Percentiles rank a stretch among this genome's conserved stretches.
Conservation (phyloP, 2,888 invertebrate species). For the Phoenoteleia sp. region DNA sequence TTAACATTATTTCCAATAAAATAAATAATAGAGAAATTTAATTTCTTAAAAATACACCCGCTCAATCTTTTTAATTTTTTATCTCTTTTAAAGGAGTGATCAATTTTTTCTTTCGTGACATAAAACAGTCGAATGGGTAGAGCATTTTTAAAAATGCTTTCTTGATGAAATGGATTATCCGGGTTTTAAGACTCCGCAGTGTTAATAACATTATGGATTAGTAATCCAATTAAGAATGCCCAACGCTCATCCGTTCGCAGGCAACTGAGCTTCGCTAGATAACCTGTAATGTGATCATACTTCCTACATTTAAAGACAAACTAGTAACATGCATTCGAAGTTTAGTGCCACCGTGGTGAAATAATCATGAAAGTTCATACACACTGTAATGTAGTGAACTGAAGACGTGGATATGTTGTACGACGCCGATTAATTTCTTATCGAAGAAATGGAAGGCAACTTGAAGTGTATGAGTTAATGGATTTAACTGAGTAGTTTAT, state of each 20-base stretch:
- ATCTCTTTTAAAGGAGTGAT: background rate
- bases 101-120: background rate
- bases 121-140: background rate
- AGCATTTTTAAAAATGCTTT: slow-evolving; percentile 14
- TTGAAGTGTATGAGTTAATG: background rate
- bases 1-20: too few species aligned
- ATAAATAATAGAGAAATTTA: too few species aligned
- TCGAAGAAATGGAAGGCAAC: slow-evolving; percentile 20
- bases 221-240: slow-evolving; percentile 46
- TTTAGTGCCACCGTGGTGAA: slow-evolving; percentile 19
- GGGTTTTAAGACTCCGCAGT: slow-evolving; percentile 22
- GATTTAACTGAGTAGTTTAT: slow-evolving; percentile 7
- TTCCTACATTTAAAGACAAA: slow-evolving; percentile 50
- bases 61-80: too few species aligned
- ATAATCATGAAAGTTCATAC: slow-evolving; percentile 26
- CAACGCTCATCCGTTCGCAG: slow-evolving; percentile 38
- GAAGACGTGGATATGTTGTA: slow-evolving; percentile 34
- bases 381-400: slow-evolving; percentile 38
- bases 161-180: slow-evolving; percentile 33
- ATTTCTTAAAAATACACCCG: too few species aligned
- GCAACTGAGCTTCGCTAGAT: slow-evolving; percentile 32
- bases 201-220: slow-evolving; percentile 48
- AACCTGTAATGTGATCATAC: slow-evolving; percentile 41
- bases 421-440: slow-evolving; percentile 7
- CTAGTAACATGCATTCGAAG: slow-evolving; percentile 31